These are phyloP conservation scores for Octomys mimax DNA, from an alignment of 2,797 vertebrate species.

Conservation along the genomic window DNA sequence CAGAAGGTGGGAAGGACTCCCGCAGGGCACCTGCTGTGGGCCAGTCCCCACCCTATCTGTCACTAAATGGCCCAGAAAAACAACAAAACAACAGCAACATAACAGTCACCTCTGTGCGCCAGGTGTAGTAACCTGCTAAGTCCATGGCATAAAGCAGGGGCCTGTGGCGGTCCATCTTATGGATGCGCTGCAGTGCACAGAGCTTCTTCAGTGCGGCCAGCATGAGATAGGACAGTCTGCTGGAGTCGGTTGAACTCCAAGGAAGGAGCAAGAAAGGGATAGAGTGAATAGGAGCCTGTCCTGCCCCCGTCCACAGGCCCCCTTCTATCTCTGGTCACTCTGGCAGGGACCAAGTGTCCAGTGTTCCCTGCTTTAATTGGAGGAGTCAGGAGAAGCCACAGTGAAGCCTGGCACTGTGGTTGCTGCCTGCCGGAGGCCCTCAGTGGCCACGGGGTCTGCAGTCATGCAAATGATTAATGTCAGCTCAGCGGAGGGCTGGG, in stretches of 20 bases:
- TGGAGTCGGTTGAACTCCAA: neutral
- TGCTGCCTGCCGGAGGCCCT: conserved; percentile 3
- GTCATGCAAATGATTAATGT: conserved; percentile 75
- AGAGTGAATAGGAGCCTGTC: neutral
- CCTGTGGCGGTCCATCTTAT: neutral
- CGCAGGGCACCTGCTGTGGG: neutral
- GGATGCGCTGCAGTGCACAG: neutral
- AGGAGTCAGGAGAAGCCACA: neutral
- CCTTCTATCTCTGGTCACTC: neutral
- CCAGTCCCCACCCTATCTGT: neutral
- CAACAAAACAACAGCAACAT: neutral
- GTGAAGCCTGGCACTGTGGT: neutral
- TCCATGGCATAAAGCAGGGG: neutral
- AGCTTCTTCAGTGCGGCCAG: rapidly evolving
- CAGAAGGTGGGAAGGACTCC: neutral
- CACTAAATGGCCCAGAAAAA: neutral
- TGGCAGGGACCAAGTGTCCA: neutral
- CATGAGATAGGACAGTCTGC: too few species aligned
- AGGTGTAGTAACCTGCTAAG: neutral
- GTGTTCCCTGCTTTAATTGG: neutral
- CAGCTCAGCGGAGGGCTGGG: neutral
- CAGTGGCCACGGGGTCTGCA: neutral
- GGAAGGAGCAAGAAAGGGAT: neutral
- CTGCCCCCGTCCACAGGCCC: neutral
- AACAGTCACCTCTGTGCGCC: neutral